Conservation (phyloP, 2,888 invertebrate species). For the Ectemnius continuus region DNA sequence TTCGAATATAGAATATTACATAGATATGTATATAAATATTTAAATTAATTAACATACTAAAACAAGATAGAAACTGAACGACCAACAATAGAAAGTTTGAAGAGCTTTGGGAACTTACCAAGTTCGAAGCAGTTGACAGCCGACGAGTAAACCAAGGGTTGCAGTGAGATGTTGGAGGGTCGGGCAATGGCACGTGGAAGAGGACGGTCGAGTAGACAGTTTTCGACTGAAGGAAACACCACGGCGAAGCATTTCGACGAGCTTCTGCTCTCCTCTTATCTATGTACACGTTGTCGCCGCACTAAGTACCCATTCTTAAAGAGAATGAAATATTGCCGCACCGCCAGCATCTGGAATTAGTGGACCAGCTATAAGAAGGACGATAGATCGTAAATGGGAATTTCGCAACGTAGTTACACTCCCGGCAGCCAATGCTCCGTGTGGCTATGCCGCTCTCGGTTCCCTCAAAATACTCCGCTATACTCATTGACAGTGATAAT, state of each 20-base stretch:
- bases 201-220: slow-evolving; percentile 38
- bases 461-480: no score
- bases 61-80: no score
- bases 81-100: no score
- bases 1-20: no score
- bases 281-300: slow-evolving; percentile 48
- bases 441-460: no score
- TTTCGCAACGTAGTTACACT: slow-evolving; percentile 23
- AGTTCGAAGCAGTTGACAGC: background rate
- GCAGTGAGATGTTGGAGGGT: no score
- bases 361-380: slow-evolving; percentile 18
- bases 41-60: no score
- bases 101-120: no score
- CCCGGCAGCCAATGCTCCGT: no score
- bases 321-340: slow-evolving; percentile 56
- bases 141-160: no score
- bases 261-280: slow-evolving; percentile 53
- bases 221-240: slow-evolving; percentile 50
- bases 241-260: slow-evolving; percentile 46
- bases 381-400: slow-evolving; percentile 28
- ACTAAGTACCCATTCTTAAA: slow-evolving; percentile 49
- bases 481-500: background rate
- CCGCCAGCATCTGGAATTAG: slow-evolving; percentile 43
- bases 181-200: background rate
- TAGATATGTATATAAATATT: no score